Percentiles rank a stretch among this genome's conserved stretches.
Conservation (phyloP, 2,113 vertebrate species). For the Protobothrops flavoviridis region DNA sequence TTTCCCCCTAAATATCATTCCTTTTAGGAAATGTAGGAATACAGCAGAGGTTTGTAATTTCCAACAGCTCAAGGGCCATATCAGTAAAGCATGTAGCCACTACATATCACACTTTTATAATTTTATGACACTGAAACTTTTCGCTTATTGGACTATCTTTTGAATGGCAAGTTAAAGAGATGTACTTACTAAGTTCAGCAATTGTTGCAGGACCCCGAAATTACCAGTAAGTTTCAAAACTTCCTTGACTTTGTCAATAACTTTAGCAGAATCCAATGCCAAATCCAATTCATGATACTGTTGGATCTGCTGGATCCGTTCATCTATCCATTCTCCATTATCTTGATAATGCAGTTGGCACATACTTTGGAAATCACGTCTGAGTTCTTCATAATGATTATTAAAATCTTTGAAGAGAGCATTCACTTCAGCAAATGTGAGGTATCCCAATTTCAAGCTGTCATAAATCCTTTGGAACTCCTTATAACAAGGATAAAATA, state of each 20-base stretch:
- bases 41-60: not conserved
- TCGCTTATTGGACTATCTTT: not conserved
- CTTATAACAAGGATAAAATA: slow-evolving; percentile 69
- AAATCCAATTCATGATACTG: slow-evolving; percentile 87
- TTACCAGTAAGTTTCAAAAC: slow-evolving; percentile 81
- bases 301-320: slow-evolving; percentile 80
- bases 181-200: slow-evolving; percentile 79
- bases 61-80: not conserved
- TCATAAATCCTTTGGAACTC: slow-evolving; percentile 66
- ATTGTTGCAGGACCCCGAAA: slow-evolving; percentile 77
- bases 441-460: slow-evolving; percentile 70
- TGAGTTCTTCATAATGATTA: slow-evolving; percentile 70
- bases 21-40: not conserved
- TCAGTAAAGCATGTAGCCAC: not conserved
- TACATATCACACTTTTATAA: no score
- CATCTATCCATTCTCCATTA: slow-evolving; percentile 72
- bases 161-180: not conserved
- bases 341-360: slow-evolving; percentile 48
- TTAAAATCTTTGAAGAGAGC: slow-evolving; percentile 72
- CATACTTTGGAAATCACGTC: slow-evolving; percentile 70
- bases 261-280: slow-evolving; percentile 75
- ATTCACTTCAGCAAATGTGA: slow-evolving; percentile 77
- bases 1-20: not conserved
- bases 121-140: not conserved
- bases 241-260: slow-evolving; percentile 77